Evolutionary conservation across 2,888 invertebrate species (phyloP).

Genomic region (Hedya salicella): DNA sequence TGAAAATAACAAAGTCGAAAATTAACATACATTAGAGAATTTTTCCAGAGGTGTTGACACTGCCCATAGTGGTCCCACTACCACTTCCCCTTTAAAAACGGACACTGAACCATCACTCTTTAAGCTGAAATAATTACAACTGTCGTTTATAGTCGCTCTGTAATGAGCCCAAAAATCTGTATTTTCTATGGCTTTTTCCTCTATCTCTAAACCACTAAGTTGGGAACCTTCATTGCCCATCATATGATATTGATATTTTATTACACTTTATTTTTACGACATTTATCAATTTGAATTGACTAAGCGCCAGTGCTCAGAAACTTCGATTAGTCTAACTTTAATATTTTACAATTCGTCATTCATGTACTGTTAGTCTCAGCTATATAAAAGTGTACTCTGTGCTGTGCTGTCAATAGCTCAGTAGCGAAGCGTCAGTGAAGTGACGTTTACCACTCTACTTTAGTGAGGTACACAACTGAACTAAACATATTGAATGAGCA

Average conservation of each 20-base stretch:
- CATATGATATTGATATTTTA: slow-evolving; percentile 48
- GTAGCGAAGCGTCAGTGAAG: too few relatives aligned
- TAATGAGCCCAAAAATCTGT: slow-evolving; percentile 92
- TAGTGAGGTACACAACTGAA: too few relatives aligned
- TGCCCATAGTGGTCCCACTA: slow-evolving; percentile 87
- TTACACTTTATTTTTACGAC: slow-evolving; percentile 2
- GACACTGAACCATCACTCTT: slow-evolving; percentile 87
- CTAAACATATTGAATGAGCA: too few relatives aligned
- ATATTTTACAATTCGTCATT: slow-evolving; percentile 1
- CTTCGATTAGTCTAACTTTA: not conserved
- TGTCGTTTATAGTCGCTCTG: slow-evolving; percentile 86
- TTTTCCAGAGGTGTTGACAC: slow-evolving; percentile 89
- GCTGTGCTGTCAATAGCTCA: too few relatives aligned
- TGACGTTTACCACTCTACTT: not conserved
- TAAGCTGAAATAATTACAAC: slow-evolving; percentile 81
- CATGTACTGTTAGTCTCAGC: not conserved
- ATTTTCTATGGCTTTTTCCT: slow-evolving; percentile 90
- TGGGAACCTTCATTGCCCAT: slow-evolving; percentile 93
- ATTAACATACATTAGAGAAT: slow-evolving; percentile 88
- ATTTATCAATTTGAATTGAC: slow-evolving; percentile 8
- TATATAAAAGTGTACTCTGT: too few relatives aligned
- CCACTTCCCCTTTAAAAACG: slow-evolving; percentile 90
- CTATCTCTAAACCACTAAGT: slow-evolving; percentile 89
- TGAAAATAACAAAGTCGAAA: slow-evolving; percentile 10
- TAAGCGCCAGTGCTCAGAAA: not conserved